Evolutionary conservation across 2,797 vertebrate species (phyloP).

Genomic region (Scolopax bukidnonensis): DNA sequence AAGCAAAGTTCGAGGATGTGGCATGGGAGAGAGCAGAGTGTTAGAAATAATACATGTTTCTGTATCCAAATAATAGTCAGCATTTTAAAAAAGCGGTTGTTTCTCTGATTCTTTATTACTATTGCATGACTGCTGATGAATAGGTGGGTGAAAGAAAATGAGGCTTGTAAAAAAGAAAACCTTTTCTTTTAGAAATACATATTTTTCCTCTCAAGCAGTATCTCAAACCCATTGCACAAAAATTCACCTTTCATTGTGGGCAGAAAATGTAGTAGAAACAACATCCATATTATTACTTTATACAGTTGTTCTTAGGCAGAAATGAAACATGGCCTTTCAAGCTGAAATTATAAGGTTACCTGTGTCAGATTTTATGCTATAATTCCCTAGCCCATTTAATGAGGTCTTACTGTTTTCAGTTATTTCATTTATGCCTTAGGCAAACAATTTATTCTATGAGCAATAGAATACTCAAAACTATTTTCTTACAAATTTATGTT

Average conservation of each 20-base stretch:
- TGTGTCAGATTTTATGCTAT: not conserved
- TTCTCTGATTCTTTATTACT: not conserved
- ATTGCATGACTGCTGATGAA: not conserved
- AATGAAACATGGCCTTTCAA: not conserved
- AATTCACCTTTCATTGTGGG: not conserved
- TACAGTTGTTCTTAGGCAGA: not conserved
- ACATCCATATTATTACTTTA: not conserved
- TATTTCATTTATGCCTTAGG: not conserved
- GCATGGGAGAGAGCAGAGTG: not conserved
- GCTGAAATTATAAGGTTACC: not conserved
- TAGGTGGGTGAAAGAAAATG: not conserved
- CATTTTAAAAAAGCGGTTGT: not conserved
- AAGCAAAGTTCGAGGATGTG: not conserved
- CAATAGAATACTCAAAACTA: not conserved
- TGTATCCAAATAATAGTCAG: not conserved
- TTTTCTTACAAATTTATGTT: not conserved
- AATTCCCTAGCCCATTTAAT: not conserved
- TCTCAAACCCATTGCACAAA: not conserved
- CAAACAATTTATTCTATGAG: not conserved
- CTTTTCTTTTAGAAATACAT: not conserved
- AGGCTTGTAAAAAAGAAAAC: not conserved
- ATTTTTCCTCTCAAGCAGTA: not conserved
- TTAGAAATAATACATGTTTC: not conserved
- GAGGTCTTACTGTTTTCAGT: not conserved
- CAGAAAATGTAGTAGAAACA: not conserved